A percentile compares a stretch with the other conserved stretches of the same genome.
Conservation (phyloP, 2,888 invertebrate genomes). For the Nephrotoma flavescens region DNA sequence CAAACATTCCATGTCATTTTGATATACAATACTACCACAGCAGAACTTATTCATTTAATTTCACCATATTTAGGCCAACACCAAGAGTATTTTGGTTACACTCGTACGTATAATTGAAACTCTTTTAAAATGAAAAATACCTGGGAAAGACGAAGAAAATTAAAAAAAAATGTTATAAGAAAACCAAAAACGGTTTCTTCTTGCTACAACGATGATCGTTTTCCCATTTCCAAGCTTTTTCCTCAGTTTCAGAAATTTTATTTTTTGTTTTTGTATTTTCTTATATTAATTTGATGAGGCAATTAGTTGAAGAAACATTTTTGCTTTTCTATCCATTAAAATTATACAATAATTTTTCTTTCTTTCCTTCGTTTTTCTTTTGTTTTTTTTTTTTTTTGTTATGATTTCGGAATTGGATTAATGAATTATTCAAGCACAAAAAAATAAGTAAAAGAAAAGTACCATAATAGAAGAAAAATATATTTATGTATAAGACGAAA, state of each 20-base stretch:
- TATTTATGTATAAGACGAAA: not conserved
- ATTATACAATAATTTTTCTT: not conserved
- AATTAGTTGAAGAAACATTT: not conserved
- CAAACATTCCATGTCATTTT: not conserved
- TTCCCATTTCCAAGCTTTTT: not conserved
- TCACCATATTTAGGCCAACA: not conserved
- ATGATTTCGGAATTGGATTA: not conserved
- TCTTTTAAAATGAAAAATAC: not conserved
- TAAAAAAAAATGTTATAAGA: not conserved
- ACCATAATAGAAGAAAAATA: not conserved
- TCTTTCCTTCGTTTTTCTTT: not conserved
- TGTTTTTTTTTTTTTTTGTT: not conserved
- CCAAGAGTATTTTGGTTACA: not conserved
- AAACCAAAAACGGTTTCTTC: not conserved
- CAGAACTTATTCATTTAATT: not conserved
- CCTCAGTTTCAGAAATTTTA: not conserved
- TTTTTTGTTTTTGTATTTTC: not conserved
- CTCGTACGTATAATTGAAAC: not conserved
- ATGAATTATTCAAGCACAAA: not conserved
- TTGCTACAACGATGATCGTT: not conserved
- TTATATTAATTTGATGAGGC: not conserved
- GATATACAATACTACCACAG: not conserved
- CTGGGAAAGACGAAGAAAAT: not conserved
- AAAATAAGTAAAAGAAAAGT: not conserved
- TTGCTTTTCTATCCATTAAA: not conserved